These are phyloP conservation scores for Bhutanitis thaidina DNA, from an alignment of 2,888 invertebrate genomes.

Conservation along the genomic window DNA sequence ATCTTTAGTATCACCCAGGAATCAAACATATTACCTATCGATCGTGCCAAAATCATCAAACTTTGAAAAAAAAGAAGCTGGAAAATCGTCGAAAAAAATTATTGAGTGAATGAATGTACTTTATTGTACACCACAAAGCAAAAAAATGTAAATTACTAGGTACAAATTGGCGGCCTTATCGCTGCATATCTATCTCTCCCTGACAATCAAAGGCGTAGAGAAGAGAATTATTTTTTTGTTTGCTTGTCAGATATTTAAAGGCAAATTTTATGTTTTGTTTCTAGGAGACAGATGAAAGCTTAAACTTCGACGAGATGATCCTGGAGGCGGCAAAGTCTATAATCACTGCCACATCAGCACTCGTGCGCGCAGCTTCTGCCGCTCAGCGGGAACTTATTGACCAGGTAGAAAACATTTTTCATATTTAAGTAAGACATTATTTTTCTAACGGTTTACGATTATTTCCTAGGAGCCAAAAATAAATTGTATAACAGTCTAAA, in stretches of 20 bases:
- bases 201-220: too few relatives aligned
- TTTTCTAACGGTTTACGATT: too few relatives aligned
- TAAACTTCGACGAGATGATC: slow-evolving; percentile 99
- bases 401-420: slow-evolving; percentile 52
- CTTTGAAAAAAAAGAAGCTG: slow-evolving; percentile 11
- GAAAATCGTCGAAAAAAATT: neutral
- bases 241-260: neutral
- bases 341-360: slow-evolving; percentile 96
- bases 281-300: slow-evolving; percentile 93
- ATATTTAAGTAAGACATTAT: too few relatives aligned
- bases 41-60: slow-evolving; percentile 50
- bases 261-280: neutral
- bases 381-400: slow-evolving; percentile 97
- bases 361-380: slow-evolving; percentile 97
- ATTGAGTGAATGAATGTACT: too few relatives aligned
- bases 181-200: too few relatives aligned
- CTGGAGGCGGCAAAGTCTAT: slow-evolving; percentile 98
- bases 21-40: slow-evolving; percentile 99
- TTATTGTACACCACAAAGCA: too few relatives aligned
- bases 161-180: too few relatives aligned
- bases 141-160: too few relatives aligned
- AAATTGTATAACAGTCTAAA: too few relatives aligned
- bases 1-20: slow-evolving; percentile 92
- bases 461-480: too few relatives aligned
- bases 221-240: too few relatives aligned